Evolutionary conservation across 2,797 vertebrate genomes (phyloP).

Genomic region (Pangasius sanitwongsei): DNA sequence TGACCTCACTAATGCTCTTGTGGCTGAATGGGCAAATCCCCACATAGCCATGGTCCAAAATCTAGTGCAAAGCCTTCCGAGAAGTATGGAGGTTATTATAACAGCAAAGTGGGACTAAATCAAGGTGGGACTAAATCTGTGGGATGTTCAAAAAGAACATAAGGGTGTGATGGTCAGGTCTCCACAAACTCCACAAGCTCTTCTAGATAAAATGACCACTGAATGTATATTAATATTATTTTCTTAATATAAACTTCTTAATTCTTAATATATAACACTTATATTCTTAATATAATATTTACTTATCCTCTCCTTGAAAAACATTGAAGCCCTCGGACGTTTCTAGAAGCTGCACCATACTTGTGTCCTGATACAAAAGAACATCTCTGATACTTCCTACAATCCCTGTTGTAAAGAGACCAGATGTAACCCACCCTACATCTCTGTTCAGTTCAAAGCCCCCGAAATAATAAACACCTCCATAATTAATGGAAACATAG

Average conservation of each 20-base stretch:
- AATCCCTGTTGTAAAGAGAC: conserved; percentile 80
- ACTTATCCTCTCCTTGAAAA: conserved; percentile 68
- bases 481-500: conserved; percentile 82
- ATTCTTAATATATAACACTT: not conserved
- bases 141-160: not conserved
- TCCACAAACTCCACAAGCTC: not conserved
- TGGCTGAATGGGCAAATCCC: not conserved
- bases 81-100: not conserved
- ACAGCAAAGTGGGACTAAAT: not conserved
- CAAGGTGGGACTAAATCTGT: not conserved
- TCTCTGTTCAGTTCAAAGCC: conserved; percentile 82
- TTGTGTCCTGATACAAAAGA: conserved; percentile 79
- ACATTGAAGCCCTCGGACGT: conserved; percentile 84
- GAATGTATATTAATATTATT: not conserved
- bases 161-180: not conserved
- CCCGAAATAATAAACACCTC: conserved; percentile 81
- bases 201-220: not conserved
- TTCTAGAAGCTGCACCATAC: conserved; percentile 71
- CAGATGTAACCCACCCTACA: conserved; percentile 73
- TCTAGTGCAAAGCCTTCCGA: not conserved
- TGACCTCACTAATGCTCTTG: not conserved
- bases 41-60: not conserved
- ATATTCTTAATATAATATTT: not conserved
- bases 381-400: conserved; percentile 81
- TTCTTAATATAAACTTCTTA: not conserved